These are phyloP conservation scores for Zaprionus tsacasi DNA, from an alignment of 1,140 invertebrate genomes.

Conservation along the genomic window DNA sequence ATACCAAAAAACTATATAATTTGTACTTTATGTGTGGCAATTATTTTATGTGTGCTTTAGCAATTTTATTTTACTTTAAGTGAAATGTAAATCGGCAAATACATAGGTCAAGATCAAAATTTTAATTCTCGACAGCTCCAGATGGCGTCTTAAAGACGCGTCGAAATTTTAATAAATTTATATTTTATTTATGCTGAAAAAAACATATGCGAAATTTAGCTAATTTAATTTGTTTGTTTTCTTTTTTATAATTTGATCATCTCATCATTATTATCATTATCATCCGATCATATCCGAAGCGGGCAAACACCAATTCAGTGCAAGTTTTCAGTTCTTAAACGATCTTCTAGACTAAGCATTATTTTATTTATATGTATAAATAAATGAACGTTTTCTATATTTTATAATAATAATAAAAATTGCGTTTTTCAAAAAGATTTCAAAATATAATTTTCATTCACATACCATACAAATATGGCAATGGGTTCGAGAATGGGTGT, in stretches of 20 bases:
- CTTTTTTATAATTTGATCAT: slow-evolving; percentile 31
- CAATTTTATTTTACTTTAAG: slow-evolving; percentile 80
- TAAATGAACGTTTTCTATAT: slow-evolving; percentile 74
- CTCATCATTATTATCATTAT: slow-evolving; percentile 29
- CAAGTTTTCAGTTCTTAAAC: slow-evolving; percentile 78
- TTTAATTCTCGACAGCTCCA: slow-evolving; percentile 46
- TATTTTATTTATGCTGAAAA: slow-evolving; percentile 18
- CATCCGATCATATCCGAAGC: slow-evolving; percentile 31
- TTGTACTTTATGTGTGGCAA: slow-evolving; percentile 80
- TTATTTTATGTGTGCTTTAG: slow-evolving; percentile 76
- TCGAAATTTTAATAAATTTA: slow-evolving; percentile 17
- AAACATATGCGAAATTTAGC: slow-evolving; percentile 68
- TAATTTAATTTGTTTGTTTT: slow-evolving; percentile 70
- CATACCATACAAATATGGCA: too few species aligned
- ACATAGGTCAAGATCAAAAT: slow-evolving; percentile 34
- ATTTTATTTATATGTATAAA: slow-evolving; percentile 79
- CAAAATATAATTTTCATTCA: slow-evolving; percentile 17
- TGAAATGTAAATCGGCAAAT: slow-evolving; percentile 67
- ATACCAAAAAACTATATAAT: slow-evolving; percentile 80
- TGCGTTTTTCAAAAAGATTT: slow-evolving; percentile 62
- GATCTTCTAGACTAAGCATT: slow-evolving; percentile 75
- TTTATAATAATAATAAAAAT: slow-evolving; percentile 83
- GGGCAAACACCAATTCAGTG: slow-evolving; percentile 63
- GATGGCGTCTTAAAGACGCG: slow-evolving; percentile 56
- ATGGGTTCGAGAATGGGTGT: neutral